Base-by-base conservation (phyloP, 2,797 vertebrate genomes). In the Dendrocincla tyrannina region DNA sequence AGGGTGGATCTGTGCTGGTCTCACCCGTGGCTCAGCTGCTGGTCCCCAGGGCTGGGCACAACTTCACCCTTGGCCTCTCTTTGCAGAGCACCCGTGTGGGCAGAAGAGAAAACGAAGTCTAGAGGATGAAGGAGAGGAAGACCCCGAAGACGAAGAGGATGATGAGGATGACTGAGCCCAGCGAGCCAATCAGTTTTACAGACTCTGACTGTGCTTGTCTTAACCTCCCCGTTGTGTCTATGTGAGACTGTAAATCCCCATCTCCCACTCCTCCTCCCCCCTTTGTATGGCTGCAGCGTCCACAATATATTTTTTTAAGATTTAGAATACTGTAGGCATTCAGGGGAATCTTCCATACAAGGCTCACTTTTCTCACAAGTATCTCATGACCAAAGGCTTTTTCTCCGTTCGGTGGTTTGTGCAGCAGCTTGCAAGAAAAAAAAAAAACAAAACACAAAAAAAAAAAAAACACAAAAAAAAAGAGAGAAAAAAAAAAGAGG, bases 281-380 rank as follows among this genome's bases (percentile, higher is more conserved):
- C 91, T 96, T 96, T 97, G 95, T 97, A 97, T 91, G 96, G 95
- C 95, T 96, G 96, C 96, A 96, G 93, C 91, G 13, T 93, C 96
- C 93, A 97, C 96, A 97, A 92, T 97, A 96, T 97, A 97, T 97
- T 97, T 97, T 97, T 97, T 97, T 97, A 97, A 97, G 88, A 94
- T 59, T 91, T 96, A 97, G 96, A 97, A 95, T 95, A 85, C 88
- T 58, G 67, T 96, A 96, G 83, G 83, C 77, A 70, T 93, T 95
- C 78, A 87, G 93, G 94, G 88, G 91, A 92, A 82, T 89, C 75
- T 80, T 93, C 64, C 89, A 90, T 77, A 72, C 67, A 74, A 93
- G 79, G 84, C 93, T 89, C 89, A 85, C 66, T 64, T 92, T 76
- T 94, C 93, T 94, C 88, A 52, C 80, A 93, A 90, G 9, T 91